These are phyloP conservation scores for Pogonognathellus flavescens DNA, from an alignment of 1,140 invertebrate genomes.

Conservation along the genomic window DNA sequence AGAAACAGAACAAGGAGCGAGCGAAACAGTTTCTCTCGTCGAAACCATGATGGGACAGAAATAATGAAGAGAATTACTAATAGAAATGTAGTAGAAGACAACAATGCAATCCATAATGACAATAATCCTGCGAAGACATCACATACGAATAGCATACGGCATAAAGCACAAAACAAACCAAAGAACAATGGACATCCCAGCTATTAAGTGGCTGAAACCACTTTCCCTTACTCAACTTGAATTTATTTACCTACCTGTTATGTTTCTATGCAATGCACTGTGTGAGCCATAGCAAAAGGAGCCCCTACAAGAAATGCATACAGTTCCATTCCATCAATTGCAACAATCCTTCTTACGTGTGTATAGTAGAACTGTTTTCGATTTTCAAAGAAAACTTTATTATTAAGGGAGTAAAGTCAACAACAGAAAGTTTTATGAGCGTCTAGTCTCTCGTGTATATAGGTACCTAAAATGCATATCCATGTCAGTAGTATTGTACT, in stretches of 20 bases:
- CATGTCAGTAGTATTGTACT: no score
- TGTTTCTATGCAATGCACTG: neutral
- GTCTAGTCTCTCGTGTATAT: no score
- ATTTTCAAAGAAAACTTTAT: no score
- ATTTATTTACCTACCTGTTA: conserved; percentile 24
- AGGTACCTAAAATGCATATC: no score
- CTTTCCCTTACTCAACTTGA: conserved; percentile 42
- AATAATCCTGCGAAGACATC: conserved; percentile 1
- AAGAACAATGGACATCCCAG: conserved; percentile 21
- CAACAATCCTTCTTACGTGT: no score
- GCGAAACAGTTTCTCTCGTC: conserved; percentile 2
- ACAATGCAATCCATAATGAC: conserved; percentile 20
- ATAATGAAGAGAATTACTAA: neutral
- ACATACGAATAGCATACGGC: conserved; percentile 6
- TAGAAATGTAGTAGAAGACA: neutral
- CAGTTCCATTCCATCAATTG: no score
- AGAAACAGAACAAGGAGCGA: neutral
- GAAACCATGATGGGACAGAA: conserved; percentile 9
- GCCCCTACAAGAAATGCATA: no score
- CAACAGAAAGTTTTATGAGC: no score
- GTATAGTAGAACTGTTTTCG: no score
- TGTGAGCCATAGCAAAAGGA: neutral
- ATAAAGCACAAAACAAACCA: conserved; percentile 10
- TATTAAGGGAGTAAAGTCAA: no score
- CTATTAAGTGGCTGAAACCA: conserved; percentile 47